Evolutionary conservation across 2,888 invertebrate species (phyloP).

Genomic region (Andrena minutula): DNA sequence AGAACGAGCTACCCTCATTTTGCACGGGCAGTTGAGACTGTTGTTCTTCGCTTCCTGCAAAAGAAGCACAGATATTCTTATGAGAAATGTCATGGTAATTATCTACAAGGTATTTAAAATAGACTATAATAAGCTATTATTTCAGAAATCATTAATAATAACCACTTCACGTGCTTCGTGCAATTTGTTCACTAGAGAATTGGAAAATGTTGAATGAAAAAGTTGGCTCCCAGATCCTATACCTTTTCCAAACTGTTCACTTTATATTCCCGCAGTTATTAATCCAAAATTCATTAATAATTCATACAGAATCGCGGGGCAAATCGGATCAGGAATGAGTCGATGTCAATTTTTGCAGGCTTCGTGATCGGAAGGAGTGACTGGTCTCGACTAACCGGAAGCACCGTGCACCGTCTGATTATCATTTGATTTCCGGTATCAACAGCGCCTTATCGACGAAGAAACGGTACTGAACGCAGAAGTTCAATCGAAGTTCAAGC

Average conservation of each 20-base stretch:
- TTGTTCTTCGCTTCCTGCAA: slow-evolving; percentile 44
- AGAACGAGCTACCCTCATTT: slow-evolving; percentile 73
- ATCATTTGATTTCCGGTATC: slow-evolving; percentile 56
- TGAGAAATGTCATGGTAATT: no score
- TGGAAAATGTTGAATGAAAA: no score
- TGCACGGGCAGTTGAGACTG: slow-evolving; percentile 52
- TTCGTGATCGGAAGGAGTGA: slow-evolving; percentile 53
- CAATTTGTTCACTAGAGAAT: no score
- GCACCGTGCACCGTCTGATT: slow-evolving; percentile 37
- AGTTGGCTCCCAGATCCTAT: no score
- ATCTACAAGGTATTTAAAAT: no score
- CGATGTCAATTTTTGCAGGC: slow-evolving; percentile 1
- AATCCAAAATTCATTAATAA: not conserved
- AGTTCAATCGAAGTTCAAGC: not conserved
- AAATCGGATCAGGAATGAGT: not conserved
- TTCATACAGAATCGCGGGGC: no score
- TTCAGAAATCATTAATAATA: no score
- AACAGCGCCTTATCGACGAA: slow-evolving; percentile 3
- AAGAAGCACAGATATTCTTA: not conserved
- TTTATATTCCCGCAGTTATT: no score
- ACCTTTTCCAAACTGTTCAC: no score
- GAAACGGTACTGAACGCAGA: not conserved
- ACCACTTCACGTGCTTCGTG: no score
- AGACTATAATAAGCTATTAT: no score
- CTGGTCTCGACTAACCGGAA: slow-evolving; percentile 48